These are phyloP conservation scores for Chrysaora quinquecirrha DNA, from an alignment of 30 jellyfish, hydroid and myxozoan genomes.

Conservation along the genomic window DNA sequence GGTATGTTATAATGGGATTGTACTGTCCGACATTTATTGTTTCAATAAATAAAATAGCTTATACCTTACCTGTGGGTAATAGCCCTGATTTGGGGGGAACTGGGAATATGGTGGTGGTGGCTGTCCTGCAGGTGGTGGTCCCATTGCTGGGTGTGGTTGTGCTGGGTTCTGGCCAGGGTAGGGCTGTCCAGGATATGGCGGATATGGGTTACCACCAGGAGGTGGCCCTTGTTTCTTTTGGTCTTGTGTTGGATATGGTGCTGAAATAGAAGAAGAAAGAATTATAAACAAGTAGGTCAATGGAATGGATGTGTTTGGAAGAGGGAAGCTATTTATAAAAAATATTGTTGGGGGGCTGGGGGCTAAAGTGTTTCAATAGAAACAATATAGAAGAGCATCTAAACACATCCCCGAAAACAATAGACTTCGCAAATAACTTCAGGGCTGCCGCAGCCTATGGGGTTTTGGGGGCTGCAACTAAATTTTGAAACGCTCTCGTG, in stretches of 20 bases:
- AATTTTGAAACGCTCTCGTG: no score
- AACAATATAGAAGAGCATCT: no score
- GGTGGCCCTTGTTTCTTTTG: not conserved
- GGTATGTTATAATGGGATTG: not conserved
- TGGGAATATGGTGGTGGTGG: constrained; percentile 10
- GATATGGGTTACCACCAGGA: not conserved
- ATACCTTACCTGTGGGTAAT: not conserved
- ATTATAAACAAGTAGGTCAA: no score
- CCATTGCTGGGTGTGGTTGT: not conserved
- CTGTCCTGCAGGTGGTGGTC: not conserved
- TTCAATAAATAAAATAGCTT: not conserved
- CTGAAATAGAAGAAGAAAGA: not conserved
- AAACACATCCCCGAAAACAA: no score
- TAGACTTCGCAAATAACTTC: no score
- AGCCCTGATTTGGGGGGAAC: constrained; percentile 1
- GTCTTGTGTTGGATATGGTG: not conserved
- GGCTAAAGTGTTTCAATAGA: no score
- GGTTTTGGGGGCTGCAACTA: no score
- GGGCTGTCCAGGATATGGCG: constrained; percentile 1
- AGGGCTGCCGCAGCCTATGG: no score
- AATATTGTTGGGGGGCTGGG: no score
- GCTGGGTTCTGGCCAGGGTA: not conserved
- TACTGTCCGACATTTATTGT: not conserved
- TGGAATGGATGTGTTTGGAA: no score
- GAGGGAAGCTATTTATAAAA: no score